phyloP scores from a whole-genome alignment of 1,140 invertebrate genomes.

The Drosophila willistoni region DNA sequence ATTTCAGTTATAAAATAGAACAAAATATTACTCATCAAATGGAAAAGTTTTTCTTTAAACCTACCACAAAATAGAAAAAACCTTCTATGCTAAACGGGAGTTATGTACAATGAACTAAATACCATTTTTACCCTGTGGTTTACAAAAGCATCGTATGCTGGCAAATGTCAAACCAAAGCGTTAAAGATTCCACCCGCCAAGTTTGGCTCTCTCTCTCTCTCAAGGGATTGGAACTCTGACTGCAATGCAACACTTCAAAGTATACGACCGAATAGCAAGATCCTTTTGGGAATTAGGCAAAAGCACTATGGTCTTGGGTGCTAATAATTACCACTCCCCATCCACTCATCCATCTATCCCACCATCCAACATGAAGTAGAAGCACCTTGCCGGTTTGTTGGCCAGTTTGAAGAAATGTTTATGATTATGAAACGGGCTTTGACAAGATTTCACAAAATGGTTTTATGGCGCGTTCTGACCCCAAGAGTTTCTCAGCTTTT shows the following conservation, averaged over 20 bases:
- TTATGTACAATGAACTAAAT: too few species aligned
- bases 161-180: conserved; percentile 35
- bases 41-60: not conserved
- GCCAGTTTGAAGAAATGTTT: conserved; percentile 40
- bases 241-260: conserved; percentile 68
- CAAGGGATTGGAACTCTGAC: conserved; percentile 24
- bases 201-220: not conserved
- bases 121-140: too few species aligned
- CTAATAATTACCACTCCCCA: conserved; percentile 66
- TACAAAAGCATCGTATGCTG: too few species aligned
- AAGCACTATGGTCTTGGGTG: conserved; percentile 43
- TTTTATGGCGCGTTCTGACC: conserved; percentile 69
- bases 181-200: conserved; percentile 3
- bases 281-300: conserved; percentile 45
- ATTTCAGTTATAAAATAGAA: conserved; percentile 61
- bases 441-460: conserved; percentile 74
- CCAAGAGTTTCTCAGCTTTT: conserved; percentile 23
- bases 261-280: conserved; percentile 21
- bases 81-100: too few species aligned
- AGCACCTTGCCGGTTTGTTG: not conserved
- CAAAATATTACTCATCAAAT: too few species aligned
- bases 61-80: too few species aligned
- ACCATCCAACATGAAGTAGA: too few species aligned
- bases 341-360: too few species aligned
- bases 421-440: conserved; percentile 77